Evolutionary conservation across 2,113 vertebrate genomes (phyloP), one percentile per base, ranked within the genome.

Genomic region (Phrynosoma platyrhinos): DNA sequence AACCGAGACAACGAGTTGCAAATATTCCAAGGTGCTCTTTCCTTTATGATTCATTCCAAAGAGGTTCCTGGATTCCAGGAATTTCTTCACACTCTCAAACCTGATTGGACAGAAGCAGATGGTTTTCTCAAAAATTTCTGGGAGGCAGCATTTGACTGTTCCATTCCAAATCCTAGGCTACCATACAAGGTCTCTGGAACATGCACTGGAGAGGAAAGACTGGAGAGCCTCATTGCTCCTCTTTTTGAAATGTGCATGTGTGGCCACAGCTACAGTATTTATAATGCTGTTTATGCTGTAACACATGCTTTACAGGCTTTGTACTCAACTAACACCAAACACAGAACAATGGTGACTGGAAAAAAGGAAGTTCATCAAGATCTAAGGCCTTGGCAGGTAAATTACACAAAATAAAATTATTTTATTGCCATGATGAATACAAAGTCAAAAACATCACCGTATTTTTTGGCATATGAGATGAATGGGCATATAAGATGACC

Each of bases 401-500:
- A 2, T 25, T n/a, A 2, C 16, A 52, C 53, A 30, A 1, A 58
- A n/a, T 30, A 3, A 58, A 32, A 32, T 79, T 23, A 16, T 20
- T 32, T 18, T 5, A 76, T 76, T 52, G 23, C 1, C 2, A 27
- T 27, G 52, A 7, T 30, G 2, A 9, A 30, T n/a, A 12, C 5
- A 2, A 12, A 27, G 13, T 20, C 27, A 3, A 55, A 2, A 9
- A 21, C 2, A 7, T 58, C 14, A 0, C 1, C 8, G 32, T 58
- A 21, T 21, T 32, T 7, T 8, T 30, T 18, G 2, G 36, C 36
- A 2, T 36, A 36, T 36, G 36, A 36, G 36, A 36, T 36, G 36
- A 36, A 1, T 36, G 36, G 36, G 36, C 2, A 2, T 36, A 36
- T 36, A 36, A 36, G 36, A 36, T 36, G 36, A 36, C 36, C 36